Base-by-base conservation (phyloP, 2,888 invertebrate species). In the Pammene aurita region DNA sequence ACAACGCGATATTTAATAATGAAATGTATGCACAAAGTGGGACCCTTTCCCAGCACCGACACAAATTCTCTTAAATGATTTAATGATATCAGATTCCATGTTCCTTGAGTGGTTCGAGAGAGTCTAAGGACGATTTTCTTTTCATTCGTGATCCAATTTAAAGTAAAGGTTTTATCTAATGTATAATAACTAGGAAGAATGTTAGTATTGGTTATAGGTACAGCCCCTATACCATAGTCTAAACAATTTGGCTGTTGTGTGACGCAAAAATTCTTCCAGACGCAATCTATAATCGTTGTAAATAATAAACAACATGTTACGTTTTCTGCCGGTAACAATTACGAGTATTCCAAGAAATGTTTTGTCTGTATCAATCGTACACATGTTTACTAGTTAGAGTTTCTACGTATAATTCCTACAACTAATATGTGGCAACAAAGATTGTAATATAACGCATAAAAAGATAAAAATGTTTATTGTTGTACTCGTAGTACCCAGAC, bases 321-420 rank as follows among this genome's bases (percentile, higher is more conserved):
- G 52, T 26, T 54, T n/a, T 7, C 13, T 5, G 13, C 10, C 44
- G 10, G 13, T 44, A 44, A 44, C 13, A 44, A 44, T 44, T 44
- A 26, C 26, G 11, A 13, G 14, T 10, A 48, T 62, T 34, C 34
- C 14, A 46, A 67, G 14, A 34, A 48, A 55, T n/a, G 0, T 11
- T 60, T 41, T 42, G 42, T 60, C 46, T 48, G n/a, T 14, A 18
- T 16, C 9, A 41, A 26, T 34, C 2, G 35, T 61, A 61, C 18
- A 34, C 60, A 54, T 61, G 52, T 55, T 67, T 61, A 35, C 54
- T 9, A 55, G 11, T n/a, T 26, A n/a, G n/a, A n/a, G 14, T 38
- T 26, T 26, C 4, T 18, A 57, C 18, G n/a, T 26, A n/a, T 42
- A 14, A 26, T 26, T 26, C 38, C 42, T 57, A 57, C 26, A 14